These are phyloP conservation scores for Polydrusus cervinus DNA, from an alignment of 2,888 invertebrate species.

Conservation along the genomic window DNA sequence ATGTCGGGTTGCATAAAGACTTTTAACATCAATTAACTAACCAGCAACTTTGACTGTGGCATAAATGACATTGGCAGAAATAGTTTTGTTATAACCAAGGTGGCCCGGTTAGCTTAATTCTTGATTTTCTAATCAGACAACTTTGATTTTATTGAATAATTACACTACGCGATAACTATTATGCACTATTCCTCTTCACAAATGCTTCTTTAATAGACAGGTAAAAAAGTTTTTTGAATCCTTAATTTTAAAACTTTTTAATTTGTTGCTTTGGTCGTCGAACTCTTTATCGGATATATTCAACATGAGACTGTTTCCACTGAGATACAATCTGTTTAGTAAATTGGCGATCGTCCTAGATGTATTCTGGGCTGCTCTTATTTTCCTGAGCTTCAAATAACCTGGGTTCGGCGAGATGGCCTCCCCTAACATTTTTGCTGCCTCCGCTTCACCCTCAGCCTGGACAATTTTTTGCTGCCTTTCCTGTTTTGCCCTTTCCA, in stretches of 20 bases:
- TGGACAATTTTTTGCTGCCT: slow-evolving; percentile 99
- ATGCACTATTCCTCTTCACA: slow-evolving; percentile 45
- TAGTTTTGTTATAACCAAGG: too few relatives aligned
- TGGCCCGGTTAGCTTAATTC: too few relatives aligned
- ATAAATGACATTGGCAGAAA: too few relatives aligned
- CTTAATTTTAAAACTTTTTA: slow-evolving; percentile 76
- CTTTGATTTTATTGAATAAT: slow-evolving; percentile 53
- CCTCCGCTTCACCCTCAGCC: slow-evolving; percentile 99
- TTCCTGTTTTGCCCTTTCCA: slow-evolving; percentile 98
- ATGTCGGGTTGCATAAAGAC: too few relatives aligned
- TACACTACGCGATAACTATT: slow-evolving; percentile 49
- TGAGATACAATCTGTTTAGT: slow-evolving; percentile 96
- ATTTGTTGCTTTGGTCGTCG: slow-evolving; percentile 89
- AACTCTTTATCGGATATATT: slow-evolving; percentile 96
- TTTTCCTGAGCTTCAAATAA: slow-evolving; percentile 96
- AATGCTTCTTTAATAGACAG: slow-evolving; percentile 17
- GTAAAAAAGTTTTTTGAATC: slow-evolving; percentile 26
- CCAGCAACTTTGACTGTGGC: too few relatives aligned
- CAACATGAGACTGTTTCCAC: slow-evolving; percentile 94
- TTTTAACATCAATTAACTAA: too few relatives aligned
- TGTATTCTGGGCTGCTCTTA: slow-evolving; percentile 98
- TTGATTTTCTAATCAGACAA: too few relatives aligned
- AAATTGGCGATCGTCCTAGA: slow-evolving; percentile 95
- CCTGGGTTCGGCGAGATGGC: slow-evolving; percentile 97
- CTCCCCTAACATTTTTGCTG: slow-evolving; percentile 98